Evolutionary conservation across 2,113 vertebrate species (phyloP).

Genomic region (Sturnus vulgaris): DNA sequence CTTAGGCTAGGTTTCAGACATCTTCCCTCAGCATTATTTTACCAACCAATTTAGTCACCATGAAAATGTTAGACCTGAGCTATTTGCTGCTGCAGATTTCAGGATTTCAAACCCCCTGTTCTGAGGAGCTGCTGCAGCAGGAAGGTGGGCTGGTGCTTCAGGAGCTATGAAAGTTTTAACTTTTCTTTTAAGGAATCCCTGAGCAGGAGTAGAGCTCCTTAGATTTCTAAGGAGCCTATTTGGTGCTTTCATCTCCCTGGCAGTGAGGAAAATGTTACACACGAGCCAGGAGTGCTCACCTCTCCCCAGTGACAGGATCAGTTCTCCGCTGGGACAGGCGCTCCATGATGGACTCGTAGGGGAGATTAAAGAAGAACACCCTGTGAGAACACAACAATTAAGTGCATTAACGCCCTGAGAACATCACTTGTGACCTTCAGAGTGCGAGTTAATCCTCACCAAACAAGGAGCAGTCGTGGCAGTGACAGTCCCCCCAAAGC

Average conservation of each 20-base stretch:
- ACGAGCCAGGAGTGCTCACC: slow-evolving; percentile 65
- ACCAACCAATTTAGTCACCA: background rate
- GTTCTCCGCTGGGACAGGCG: slow-evolving; percentile 78
- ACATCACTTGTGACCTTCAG: background rate
- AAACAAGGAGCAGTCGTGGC: rapidly evolving
- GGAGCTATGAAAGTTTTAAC: slow-evolving; percentile 18
- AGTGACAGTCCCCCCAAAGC: background rate
- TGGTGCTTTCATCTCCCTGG: slow-evolving; percentile 44
- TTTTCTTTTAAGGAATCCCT: slow-evolving; percentile 26
- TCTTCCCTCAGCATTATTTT: background rate
- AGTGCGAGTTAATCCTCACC: background rate
- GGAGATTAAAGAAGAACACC: slow-evolving; percentile 87
- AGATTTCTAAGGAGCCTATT: background rate
- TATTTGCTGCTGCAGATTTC: background rate
- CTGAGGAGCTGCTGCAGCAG: background rate
- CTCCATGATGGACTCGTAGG: slow-evolving; percentile 80
- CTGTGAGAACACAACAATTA: slow-evolving; percentile 53
- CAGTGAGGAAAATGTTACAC: background rate
- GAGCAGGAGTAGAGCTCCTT: background rate
- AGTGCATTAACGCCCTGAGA: background rate
- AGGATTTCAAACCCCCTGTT: background rate
- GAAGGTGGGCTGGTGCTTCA: background rate
- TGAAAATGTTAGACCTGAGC: background rate
- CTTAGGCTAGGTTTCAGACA: background rate
- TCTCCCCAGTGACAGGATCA: slow-evolving; percentile 85